These are phyloP conservation scores for Otolemur garnettii DNA, from an alignment of 2,113 vertebrate genomes.

Conservation along the genomic window DNA sequence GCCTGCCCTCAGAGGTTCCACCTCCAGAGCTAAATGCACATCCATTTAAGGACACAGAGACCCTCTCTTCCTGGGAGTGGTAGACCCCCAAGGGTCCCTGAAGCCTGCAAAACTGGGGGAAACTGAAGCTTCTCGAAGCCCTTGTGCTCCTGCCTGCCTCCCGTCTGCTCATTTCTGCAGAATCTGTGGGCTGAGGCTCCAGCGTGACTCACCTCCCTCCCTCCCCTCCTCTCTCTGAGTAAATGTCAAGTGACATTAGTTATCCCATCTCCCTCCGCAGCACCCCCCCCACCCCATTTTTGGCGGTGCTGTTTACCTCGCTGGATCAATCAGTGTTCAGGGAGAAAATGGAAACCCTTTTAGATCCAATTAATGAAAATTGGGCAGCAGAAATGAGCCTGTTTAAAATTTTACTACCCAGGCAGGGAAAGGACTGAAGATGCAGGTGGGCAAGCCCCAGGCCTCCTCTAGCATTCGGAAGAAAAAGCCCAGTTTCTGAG, in stretches of 20 bases:
- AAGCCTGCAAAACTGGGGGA: not conserved
- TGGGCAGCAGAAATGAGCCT: conserved; percentile 8
- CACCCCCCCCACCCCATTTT: conserved; percentile 28
- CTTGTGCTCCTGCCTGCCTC: conserved; percentile 2
- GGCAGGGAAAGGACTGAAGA: not conserved
- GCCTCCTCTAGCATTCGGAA: not conserved
- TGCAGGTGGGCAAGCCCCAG: not conserved
- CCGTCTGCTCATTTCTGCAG: conserved; percentile 39
- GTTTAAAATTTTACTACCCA: conserved; percentile 2
- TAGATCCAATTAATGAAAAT: conserved; percentile 72
- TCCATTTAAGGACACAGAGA: not conserved
- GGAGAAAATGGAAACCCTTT: conserved; percentile 78
- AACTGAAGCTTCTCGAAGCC: not conserved
- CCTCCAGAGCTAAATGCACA: not conserved
- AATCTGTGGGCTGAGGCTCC: conserved; percentile 68
- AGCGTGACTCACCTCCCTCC: conserved; percentile 74
- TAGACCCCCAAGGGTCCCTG: not conserved
- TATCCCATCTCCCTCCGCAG: conserved; percentile 59
- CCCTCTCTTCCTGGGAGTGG: not conserved
- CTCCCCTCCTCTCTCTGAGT: conserved; percentile 63
- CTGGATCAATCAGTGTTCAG: conserved; percentile 70
- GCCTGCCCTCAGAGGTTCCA: not conserved
- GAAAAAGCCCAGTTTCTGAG: not conserved
- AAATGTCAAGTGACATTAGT: conserved; percentile 83
- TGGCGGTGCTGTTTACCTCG: conserved; percentile 77